Evolutionary conservation across 1,140 invertebrate genomes (phyloP).

Genomic region (Portunus trituberculatus): DNA sequence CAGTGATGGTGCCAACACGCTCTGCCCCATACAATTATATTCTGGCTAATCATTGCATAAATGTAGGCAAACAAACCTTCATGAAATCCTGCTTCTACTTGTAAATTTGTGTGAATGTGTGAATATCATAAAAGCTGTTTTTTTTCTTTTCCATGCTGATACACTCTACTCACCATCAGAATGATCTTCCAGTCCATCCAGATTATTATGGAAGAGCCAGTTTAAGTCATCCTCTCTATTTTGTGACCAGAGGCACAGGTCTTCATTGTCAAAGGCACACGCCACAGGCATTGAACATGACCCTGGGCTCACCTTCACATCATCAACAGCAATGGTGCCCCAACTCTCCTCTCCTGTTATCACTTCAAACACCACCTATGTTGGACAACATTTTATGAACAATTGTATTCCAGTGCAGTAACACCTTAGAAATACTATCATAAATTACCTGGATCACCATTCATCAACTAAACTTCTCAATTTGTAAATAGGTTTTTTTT

Average conservation of each 20-base stretch:
- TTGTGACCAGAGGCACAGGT: conserved; percentile 58
- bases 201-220: conserved; percentile 29
- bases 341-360: conserved; percentile 13
- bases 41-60: too few species aligned
- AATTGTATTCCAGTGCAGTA: not conserved
- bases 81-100: too few species aligned
- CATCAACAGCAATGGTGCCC: conserved; percentile 52
- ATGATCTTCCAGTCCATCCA: conserved; percentile 56
- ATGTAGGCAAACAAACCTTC: too few species aligned
- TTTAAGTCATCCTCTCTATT: not conserved
- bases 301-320: conserved; percentile 30
- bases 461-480: not conserved
- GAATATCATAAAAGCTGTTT: too few species aligned
- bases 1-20: too few species aligned
- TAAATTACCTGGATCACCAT: conserved; percentile 10
- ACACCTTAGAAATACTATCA: not conserved
- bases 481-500: too few species aligned
- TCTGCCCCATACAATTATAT: too few species aligned
- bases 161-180: conserved; percentile 32
- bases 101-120: too few species aligned
- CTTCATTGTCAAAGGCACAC: conserved; percentile 53
- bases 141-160: too few species aligned
- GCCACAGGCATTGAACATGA: conserved; percentile 40
- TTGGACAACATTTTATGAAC: not conserved
- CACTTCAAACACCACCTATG: conserved; percentile 64